Base-by-base conservation (phyloP, 2,888 invertebrate species). In the Tuta absoluta region DNA sequence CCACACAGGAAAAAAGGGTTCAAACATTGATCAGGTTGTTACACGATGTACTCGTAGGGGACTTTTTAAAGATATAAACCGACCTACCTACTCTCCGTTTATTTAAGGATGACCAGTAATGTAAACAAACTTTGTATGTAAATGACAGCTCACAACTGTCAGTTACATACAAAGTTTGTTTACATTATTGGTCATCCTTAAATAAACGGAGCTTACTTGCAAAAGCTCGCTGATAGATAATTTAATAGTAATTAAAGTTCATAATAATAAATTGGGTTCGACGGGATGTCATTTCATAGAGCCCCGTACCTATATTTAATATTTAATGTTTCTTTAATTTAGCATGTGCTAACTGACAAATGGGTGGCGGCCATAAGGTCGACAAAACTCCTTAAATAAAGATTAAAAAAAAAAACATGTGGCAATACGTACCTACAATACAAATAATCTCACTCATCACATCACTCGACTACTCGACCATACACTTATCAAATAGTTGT, bases 1-100 rank as follows among this genome's bases (percentile, higher is more conserved):
- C 65, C 58, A 63, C 63, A 49, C 21, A 19, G 60, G 60, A 60
- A 56, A 61, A 67, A 65, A 64, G 68, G 66, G 59, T 65, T 45
- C 33, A 53, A 38, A 53, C 63, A 62, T 65, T 64, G 67, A 65
- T 62, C 49, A 12, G 19, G 45, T 58, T 38, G 38, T 24, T 33
- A 28, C 53, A 24, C 24, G 11, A 51, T 11, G 17, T 24, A 21
- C n/a, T n/a, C n/a, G 33, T 33, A 33, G 33, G 33, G 33, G 33
- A 33, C 4, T 33, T n/a, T n/a, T n/a, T n/a, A n/a, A n/a, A n/a
- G n/a, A n/a, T n/a, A n/a, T n/a, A n/a, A n/a, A n/a, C n/a, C n/a
- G n/a, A n/a, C n/a, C n/a, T n/a, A n/a, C n/a, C n/a, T n/a, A n/a
- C n/a, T n/a, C n/a, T n/a, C n/a, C n/a, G n/a, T n/a, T n/a, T n/a